Base-by-base conservation (phyloP, 2,113 vertebrate genomes). In the Cyanocitta stelleri region DNA sequence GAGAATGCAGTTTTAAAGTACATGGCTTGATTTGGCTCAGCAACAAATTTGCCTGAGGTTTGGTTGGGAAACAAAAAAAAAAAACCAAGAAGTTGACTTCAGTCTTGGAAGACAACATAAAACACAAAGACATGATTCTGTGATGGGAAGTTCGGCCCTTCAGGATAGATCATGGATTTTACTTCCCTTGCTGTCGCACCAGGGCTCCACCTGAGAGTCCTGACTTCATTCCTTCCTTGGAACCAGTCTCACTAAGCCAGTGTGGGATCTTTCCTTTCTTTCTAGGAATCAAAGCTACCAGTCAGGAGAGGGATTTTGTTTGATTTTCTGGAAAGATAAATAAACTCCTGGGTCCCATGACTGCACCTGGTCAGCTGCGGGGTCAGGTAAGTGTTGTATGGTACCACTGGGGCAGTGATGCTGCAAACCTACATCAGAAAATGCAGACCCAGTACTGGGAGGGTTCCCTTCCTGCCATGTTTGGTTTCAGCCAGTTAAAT, bases 351-450 rank as follows among this genome's bases (percentile, higher is more conserved):
- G 16, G 17, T 58, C 15, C 22, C 18, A 8, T 10, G n/a, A 19
- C 41, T 63, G 55, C 46, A 76, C 24, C 44, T 29, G 7, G 12
- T n/a, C 62, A 11, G 66, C 46, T 16, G 46, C 7, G 20, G 71
- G 46, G n/a, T 48, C 37, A 17, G 37, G 22, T 14, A 16, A 44
- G 7, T 4, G 32, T 4, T 27, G n/a, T 7, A 3, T 0, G 0
- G 48, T 33, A 21, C 74, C 11, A 0, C 11, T 9, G 48, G 58
- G 44, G 51, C 6, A 66, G 55, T 41, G 71, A 35, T 2, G 4
- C 41, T 44, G 63, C 54, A 86, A 80, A 62, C 8, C 27, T 61
- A 27, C n/a, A 23, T 3, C 44, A 63, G 51, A 54, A 87, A 71
- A 87, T 16, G 68, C 48, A 89, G 35, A 2, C 35, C 41, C 51